These are phyloP conservation scores for Megalopta genalis DNA, from an alignment of 1,140 invertebrate genomes.

Conservation along the genomic window DNA sequence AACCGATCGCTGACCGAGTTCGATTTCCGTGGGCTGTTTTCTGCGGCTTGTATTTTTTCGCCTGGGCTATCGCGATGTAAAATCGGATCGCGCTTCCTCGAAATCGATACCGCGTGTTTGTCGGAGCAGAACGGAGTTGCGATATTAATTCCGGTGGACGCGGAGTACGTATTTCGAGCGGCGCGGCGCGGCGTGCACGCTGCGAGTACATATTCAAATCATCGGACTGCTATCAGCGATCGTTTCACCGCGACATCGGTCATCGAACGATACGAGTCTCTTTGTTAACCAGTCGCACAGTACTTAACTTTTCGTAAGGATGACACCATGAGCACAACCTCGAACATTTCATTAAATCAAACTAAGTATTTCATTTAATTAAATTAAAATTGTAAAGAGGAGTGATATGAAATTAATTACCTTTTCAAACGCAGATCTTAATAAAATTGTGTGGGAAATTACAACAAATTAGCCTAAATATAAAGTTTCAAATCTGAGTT, in stretches of 20 bases:
- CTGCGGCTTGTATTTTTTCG: neutral
- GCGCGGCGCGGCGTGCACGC: neutral
- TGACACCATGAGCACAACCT: too few species aligned
- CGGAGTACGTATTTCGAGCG: neutral
- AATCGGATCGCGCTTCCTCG: constrained; percentile 35
- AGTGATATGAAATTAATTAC: too few species aligned
- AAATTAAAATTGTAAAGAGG: too few species aligned
- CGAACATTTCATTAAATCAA: too few species aligned
- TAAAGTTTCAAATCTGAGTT: too few species aligned
- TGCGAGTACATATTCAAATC: neutral
- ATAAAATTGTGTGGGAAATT: too few species aligned
- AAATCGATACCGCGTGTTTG: constrained; percentile 35
- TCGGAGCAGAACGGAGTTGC: neutral
- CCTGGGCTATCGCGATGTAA: neutral
- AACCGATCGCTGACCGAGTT: constrained; percentile 33
- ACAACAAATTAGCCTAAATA: too few species aligned
- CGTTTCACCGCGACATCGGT: constrained; percentile 19
- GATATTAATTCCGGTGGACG: constrained; percentile 21
- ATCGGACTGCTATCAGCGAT: neutral
- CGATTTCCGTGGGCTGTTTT: constrained; percentile 16
- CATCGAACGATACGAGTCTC: constrained; percentile 4
- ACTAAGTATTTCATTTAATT: too few species aligned
- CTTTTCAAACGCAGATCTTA: too few species aligned
- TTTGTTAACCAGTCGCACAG: neutral
- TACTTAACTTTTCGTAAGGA: too few species aligned